Evolutionary conservation across 2,113 vertebrate species (phyloP).

Genomic region (Tachysurus vachellii): DNA sequence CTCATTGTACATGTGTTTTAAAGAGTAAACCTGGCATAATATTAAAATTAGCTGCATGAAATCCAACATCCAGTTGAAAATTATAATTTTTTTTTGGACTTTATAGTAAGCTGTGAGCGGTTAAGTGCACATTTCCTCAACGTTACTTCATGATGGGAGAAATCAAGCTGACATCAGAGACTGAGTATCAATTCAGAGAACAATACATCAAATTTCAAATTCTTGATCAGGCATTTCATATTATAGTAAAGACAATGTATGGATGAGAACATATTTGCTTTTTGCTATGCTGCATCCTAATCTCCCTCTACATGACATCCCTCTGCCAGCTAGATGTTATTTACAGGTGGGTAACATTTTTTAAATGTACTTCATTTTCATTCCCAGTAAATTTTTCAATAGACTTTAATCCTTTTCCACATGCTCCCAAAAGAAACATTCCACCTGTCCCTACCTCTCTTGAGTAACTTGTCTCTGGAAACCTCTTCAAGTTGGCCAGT

Average conservation of each 20-base stretch:
- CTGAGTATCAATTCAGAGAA: background rate
- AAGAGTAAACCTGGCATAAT: background rate
- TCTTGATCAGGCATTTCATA: background rate
- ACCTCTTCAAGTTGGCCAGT: background rate
- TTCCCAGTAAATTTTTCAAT: background rate
- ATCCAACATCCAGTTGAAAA: background rate
- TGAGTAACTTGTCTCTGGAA: constrained; percentile 6
- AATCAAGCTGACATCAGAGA: background rate
- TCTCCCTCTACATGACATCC: constrained; percentile 1
- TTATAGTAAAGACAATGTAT: background rate
- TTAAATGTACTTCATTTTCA: constrained; percentile 11
- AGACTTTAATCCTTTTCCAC: background rate
- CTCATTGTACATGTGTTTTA: background rate
- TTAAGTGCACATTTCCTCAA: background rate
- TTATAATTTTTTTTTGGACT: background rate
- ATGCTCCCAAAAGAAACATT: constrained; percentile 14
- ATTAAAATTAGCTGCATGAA: background rate
- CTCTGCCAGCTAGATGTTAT: constrained; percentile 23
- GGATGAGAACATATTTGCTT: background rate
- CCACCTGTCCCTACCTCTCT: constrained; percentile 21
- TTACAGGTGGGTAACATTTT: background rate
- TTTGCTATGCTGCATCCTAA: constrained; percentile 10
- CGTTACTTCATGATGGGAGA: background rate
- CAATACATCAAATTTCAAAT: background rate
- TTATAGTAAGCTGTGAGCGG: background rate